Conservation (phyloP, 2,113 vertebrate species). For the Vimba vimba region DNA sequence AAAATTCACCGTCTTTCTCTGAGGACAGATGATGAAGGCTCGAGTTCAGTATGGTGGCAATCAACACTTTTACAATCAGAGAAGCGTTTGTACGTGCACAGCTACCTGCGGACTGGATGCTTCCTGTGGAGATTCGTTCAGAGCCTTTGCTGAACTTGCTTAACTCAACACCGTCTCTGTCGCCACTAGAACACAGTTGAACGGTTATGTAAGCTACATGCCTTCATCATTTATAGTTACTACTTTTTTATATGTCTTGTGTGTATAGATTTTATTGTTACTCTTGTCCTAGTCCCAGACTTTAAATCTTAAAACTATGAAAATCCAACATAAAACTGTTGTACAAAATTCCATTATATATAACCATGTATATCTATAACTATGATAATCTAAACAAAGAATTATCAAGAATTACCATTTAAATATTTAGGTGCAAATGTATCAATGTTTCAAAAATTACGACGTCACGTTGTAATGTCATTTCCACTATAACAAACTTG, state of each 20-base stretch:
- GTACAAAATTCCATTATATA: too few relatives aligned
- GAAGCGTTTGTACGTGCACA: not conserved
- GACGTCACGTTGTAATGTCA: too few relatives aligned
- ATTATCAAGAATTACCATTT: too few relatives aligned
- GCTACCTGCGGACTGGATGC: constrained; percentile 84
- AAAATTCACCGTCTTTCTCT: constrained; percentile 72
- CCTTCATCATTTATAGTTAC: not conserved
- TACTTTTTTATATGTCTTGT: not conserved
- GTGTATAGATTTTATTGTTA: not conserved
- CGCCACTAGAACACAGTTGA: constrained; percentile 74
- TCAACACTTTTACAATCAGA: not conserved
- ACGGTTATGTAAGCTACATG: constrained; percentile 26
- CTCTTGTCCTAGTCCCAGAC: too few relatives aligned
- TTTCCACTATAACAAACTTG: too few relatives aligned
- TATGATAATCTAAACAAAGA: too few relatives aligned
- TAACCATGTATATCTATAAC: too few relatives aligned
- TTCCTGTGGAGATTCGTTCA: constrained; percentile 77
- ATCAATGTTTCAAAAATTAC: too few relatives aligned
- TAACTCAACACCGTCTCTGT: constrained; percentile 84
- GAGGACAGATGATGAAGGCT: constrained; percentile 22
- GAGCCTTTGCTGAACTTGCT: constrained; percentile 79
- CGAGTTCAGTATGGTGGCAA: not conserved
- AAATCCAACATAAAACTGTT: too few relatives aligned
- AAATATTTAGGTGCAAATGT: too few relatives aligned
- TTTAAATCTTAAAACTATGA: too few relatives aligned